Evolutionary conservation across 2,113 vertebrate genomes (phyloP).

Genomic region (Eulemur macaco): DNA sequence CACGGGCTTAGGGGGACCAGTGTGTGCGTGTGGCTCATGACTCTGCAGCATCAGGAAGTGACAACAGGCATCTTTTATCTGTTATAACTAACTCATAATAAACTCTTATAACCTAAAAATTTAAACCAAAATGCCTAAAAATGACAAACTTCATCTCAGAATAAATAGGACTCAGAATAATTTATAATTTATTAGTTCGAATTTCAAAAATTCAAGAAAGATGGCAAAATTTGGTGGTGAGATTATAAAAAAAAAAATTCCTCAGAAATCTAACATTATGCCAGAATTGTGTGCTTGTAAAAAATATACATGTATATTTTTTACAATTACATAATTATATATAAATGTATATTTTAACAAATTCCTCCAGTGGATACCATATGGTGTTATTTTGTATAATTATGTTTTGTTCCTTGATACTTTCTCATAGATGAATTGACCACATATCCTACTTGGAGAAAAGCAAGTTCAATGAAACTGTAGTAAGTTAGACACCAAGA

Average conservation of each 20-base stretch:
- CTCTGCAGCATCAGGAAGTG: conserved; percentile 5
- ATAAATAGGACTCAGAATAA: background rate
- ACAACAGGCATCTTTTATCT: background rate
- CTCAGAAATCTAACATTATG: background rate
- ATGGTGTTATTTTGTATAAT: background rate
- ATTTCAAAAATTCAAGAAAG: conserved; percentile 7
- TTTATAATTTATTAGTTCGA: background rate
- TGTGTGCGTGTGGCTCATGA: background rate
- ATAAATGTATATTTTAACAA: background rate
- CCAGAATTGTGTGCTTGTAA: background rate
- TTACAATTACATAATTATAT: background rate
- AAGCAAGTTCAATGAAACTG: conserved; percentile 51
- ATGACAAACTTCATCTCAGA: background rate
- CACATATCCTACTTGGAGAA: background rate
- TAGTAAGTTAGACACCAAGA: conserved; percentile 35
- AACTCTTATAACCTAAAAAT: background rate
- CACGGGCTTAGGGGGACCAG: background rate
- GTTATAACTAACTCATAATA: background rate
- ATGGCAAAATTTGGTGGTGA: background rate
- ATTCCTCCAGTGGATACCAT: background rate
- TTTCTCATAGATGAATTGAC: conserved; percentile 28
- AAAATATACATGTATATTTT: background rate
- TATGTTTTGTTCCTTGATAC: conserved; percentile 1
- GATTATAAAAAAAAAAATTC: background rate
- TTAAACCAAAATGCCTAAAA: background rate